These are phyloP conservation scores for Okapia johnstoni DNA, from an alignment of 2,113 vertebrate genomes.

Conservation along the genomic window DNA sequence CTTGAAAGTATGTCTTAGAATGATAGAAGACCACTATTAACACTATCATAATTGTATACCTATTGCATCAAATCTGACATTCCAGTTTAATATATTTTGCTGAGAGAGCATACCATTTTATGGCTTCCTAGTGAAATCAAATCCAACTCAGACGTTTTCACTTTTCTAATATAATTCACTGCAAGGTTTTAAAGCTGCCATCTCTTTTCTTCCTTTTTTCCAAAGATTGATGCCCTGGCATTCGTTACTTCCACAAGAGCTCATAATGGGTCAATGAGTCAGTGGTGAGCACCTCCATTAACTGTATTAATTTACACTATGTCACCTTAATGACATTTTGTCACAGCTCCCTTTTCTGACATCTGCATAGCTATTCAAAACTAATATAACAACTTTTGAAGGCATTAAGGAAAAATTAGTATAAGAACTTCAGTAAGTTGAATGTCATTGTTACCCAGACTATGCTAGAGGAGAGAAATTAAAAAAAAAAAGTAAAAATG, in stretches of 20 bases:
- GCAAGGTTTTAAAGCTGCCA: constrained; percentile 88
- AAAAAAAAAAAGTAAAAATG: constrained; percentile 54
- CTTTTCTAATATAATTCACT: constrained; percentile 88
- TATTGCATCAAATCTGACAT: constrained; percentile 79
- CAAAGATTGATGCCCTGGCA: constrained; percentile 85
- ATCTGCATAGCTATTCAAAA: constrained; percentile 82
- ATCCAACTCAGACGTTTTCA: constrained; percentile 84
- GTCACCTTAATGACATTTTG: constrained; percentile 89
- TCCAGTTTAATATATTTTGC: constrained; percentile 80
- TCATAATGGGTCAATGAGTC: constrained; percentile 91
- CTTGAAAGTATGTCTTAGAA: constrained; percentile 80
- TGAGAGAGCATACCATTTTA: constrained; percentile 79
- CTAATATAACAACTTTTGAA: constrained; percentile 80
- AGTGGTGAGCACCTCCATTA: constrained; percentile 86
- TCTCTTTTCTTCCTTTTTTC: constrained; percentile 82
- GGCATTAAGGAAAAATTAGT: constrained; percentile 79
- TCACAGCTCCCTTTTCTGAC: constrained; percentile 86
- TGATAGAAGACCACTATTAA: constrained; percentile 82
- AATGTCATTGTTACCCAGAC: constrained; percentile 62
- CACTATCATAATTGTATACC: constrained; percentile 81
- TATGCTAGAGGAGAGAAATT: not conserved
- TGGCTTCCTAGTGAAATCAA: constrained; percentile 79
- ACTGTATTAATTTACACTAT: constrained; percentile 87
- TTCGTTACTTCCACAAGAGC: constrained; percentile 90
- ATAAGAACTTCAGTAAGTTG: constrained; percentile 68